phyloP scores from a whole-genome alignment of 2,888 invertebrate genomes.

The Nasonia oneida region DNA sequence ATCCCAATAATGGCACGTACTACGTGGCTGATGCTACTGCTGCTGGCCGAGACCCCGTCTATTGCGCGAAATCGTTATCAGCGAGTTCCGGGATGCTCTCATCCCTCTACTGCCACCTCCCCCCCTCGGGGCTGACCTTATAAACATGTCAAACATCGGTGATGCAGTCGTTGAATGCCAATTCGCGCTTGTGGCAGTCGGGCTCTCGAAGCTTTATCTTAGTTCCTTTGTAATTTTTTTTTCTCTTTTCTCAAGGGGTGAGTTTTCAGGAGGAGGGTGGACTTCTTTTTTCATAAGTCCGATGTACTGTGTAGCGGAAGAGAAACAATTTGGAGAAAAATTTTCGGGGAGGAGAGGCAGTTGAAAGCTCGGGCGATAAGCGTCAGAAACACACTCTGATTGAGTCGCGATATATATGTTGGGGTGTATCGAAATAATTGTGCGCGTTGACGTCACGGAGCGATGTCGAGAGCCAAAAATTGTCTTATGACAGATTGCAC shows the following conservation, averaged over 20 bases:
- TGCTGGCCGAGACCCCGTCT: slow-evolving; percentile 60
- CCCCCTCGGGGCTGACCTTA: slow-evolving; percentile 31
- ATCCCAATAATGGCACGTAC: slow-evolving; percentile 67
- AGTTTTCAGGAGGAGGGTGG: background rate
- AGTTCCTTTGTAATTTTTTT: background rate
- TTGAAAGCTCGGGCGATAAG: too few relatives aligned
- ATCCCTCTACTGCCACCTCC: background rate
- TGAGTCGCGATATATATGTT: too few relatives aligned
- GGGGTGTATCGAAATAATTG: too few relatives aligned
- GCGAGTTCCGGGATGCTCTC: slow-evolving; percentile 55
- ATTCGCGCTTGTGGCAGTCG: background rate
- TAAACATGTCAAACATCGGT: slow-evolving; percentile 51
- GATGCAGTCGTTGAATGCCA: slow-evolving; percentile 43
- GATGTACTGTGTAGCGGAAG: background rate
- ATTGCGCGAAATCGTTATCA: slow-evolving; percentile 66
- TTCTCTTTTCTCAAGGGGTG: background rate
- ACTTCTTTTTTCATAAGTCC: background rate
- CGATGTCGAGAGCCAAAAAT: background rate
- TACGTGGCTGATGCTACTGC: slow-evolving; percentile 56
- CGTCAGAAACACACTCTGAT: too few relatives aligned
- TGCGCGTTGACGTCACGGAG: too few relatives aligned
- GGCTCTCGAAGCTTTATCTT: background rate
- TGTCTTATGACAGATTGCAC: background rate
- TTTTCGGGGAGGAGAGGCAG: too few relatives aligned
- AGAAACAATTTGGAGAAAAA: background rate